Conservation (phyloP, 2,113 vertebrate genomes). For the Oxyruncus cristatus region DNA sequence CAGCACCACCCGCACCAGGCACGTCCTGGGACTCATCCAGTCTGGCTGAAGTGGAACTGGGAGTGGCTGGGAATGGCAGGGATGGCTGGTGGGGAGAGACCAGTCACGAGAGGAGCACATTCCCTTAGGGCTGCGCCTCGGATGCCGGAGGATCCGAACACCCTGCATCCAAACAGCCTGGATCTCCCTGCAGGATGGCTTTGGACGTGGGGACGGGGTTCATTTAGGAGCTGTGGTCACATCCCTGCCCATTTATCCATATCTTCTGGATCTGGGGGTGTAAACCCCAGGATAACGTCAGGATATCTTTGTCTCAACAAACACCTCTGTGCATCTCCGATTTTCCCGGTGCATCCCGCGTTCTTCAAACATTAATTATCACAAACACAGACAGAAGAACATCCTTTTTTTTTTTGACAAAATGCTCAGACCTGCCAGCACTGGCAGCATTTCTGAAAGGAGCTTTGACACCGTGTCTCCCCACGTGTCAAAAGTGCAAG, state of each 20-base stretch:
- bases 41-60: background rate
- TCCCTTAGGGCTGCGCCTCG: background rate
- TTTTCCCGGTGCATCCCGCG: background rate
- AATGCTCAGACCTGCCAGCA: background rate
- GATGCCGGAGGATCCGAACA: background rate
- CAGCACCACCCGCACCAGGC: rapidly evolving
- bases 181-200: background rate
- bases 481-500: background rate
- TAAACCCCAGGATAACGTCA: too few relatives aligned
- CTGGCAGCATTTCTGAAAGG: background rate
- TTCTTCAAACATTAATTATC: background rate
- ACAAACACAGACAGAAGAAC: background rate
- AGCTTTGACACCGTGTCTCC: background rate
- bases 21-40: background rate
- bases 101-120: background rate
- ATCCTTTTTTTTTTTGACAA: background rate
- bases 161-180: too few relatives aligned
- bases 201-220: rapidly evolving
- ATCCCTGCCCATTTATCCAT: background rate
- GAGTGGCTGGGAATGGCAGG: background rate
- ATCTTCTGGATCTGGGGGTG: background rate
- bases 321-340: background rate
- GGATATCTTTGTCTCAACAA: rapidly evolving
- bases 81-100: background rate
- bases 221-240: background rate